A percentile compares a stretch with the other conserved stretches of the same genome.
These are phyloP conservation scores for Erpetoichthys calabaricus DNA, from an alignment of 2,797 vertebrate species.

Conservation along the genomic window DNA sequence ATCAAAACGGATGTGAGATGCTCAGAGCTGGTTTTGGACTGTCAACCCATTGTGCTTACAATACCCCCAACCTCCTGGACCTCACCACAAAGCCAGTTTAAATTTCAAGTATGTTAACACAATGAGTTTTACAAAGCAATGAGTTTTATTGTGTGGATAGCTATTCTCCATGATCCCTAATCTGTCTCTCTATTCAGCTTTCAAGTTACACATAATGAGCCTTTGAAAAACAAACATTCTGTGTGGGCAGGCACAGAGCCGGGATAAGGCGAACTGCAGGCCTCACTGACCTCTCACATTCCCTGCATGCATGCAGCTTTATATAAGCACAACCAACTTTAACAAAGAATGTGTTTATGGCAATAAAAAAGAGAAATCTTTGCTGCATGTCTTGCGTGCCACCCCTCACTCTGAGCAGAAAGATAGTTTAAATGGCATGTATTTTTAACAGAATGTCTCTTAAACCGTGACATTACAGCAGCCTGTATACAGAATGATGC, in stretches of 20 bases:
- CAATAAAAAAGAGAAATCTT: too few relatives aligned
- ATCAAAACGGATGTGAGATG: too few relatives aligned
- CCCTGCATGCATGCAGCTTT: slow-evolving; percentile 20
- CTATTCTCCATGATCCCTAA: slow-evolving; percentile 7
- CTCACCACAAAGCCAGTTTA: not conserved
- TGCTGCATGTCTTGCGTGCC: too few relatives aligned
- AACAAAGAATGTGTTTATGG: too few relatives aligned
- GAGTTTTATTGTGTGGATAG: slow-evolving; percentile 13
- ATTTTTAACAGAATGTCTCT: too few relatives aligned
- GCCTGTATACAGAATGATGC: too few relatives aligned
- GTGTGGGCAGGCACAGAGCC: slow-evolving; percentile 19
- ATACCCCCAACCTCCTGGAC: not conserved
- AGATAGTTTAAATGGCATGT: too few relatives aligned
- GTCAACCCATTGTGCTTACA: too few relatives aligned
- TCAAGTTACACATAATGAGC: slow-evolving; percentile 6
- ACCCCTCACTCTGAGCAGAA: too few relatives aligned
- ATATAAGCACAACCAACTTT: not conserved
- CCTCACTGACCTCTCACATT: slow-evolving; percentile 25
- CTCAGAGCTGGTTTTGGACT: too few relatives aligned
- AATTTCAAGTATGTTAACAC: not conserved
- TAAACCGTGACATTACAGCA: too few relatives aligned
- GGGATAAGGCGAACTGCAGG: slow-evolving; percentile 8
- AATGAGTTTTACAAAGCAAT: slow-evolving; percentile 15
- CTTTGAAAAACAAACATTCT: slow-evolving; percentile 17
- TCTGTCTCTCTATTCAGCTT: slow-evolving; percentile 11